These are phyloP conservation scores for Punctoribates punctum DNA, from an alignment of 2,888 invertebrate species.

Conservation along the genomic window DNA sequence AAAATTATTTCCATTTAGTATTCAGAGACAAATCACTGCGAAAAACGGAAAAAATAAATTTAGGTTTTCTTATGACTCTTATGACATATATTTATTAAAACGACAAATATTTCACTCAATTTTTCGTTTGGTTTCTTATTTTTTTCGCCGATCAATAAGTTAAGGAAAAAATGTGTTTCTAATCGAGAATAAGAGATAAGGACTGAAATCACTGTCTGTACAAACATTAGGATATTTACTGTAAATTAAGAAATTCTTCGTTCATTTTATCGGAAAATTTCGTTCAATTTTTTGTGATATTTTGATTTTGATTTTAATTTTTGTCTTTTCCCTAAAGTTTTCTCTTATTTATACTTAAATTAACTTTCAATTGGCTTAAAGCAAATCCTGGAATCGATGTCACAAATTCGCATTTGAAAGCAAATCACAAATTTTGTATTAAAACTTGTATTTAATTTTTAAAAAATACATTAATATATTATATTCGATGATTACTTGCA, in stretches of 20 bases:
- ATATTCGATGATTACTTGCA: neutral
- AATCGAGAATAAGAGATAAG: no score
- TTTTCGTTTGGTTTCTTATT: no score
- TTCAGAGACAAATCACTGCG: conserved; percentile 6
- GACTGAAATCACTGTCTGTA: no score
- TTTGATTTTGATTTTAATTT: neutral
- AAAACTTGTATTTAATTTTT: neutral
- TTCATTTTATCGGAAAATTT: neutral
- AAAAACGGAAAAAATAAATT: neutral
- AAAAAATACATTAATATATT: conserved; percentile 5
- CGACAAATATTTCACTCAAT: neutral
- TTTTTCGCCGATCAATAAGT: no score
- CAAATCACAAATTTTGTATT: neutral
- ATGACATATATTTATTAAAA: neutral
- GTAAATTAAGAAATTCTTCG: neutral
- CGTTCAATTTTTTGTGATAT: neutral
- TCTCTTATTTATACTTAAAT: neutral
- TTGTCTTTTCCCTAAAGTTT: neutral
- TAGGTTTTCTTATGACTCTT: neutral
- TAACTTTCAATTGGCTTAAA: neutral
- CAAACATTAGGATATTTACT: neutral
- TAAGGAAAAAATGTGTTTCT: no score
- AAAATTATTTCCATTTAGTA: conserved; percentile 20
- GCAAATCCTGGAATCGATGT: neutral
- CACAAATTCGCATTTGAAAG: neutral